Conservation (phyloP, 2,888 invertebrate species). For the Norana najaformis region DNA sequence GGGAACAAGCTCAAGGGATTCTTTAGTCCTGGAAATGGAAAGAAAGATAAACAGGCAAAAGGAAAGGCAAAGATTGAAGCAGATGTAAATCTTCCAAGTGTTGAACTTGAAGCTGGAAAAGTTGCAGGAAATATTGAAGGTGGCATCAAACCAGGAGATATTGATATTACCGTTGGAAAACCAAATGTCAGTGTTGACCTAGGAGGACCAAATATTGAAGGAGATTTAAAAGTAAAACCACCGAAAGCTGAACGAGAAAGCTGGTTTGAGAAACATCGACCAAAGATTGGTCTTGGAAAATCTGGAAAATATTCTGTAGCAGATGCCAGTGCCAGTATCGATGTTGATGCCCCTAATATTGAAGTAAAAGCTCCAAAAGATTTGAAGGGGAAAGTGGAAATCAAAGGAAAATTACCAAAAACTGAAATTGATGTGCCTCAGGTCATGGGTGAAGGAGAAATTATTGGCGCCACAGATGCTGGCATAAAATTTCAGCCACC, state of each 20-base stretch:
- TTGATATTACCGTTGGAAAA: neutral
- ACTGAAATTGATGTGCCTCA: neutral
- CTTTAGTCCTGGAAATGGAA: constrained; percentile 17
- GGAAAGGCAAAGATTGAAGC: neutral
- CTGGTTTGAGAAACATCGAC: constrained; percentile 23
- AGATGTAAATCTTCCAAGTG: constrained; percentile 20
- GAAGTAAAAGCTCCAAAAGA: neutral
- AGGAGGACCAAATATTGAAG: neutral
- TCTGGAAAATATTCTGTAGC: constrained; percentile 30
- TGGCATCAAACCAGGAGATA: neutral
- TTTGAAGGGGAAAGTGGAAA: neutral
- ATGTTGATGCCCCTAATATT: neutral
- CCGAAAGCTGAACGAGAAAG: constrained; percentile 24
- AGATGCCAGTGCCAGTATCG: constrained; percentile 25
- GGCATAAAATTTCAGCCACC: neutral
- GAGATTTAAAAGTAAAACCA: neutral
- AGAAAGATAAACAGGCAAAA: neutral
- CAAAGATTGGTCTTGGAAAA: constrained; percentile 27
- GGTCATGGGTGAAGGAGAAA: neutral
- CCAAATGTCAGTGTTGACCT: constrained; percentile 20
- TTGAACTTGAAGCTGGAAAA: neutral
- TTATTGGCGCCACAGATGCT: neutral
- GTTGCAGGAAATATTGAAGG: constrained; percentile 5
- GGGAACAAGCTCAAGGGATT: constrained; percentile 17
- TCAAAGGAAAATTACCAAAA: constrained; percentile 17